Base-by-base conservation (phyloP, 2,888 invertebrate genomes). In the Colostygia pectinataria region DNA sequence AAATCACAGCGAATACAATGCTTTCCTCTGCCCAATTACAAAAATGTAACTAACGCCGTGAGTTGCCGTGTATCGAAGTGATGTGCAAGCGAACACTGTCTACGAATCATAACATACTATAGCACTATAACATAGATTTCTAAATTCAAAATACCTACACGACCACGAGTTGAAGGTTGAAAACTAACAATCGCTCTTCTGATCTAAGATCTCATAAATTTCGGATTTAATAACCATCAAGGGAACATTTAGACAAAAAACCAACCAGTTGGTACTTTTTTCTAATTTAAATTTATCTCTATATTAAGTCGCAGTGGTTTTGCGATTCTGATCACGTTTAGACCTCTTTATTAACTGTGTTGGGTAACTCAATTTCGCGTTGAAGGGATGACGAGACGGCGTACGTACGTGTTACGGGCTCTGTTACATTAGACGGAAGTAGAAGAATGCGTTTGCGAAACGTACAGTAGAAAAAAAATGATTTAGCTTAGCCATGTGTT, bases 291-390 rank as follows among this genome's bases (percentile, higher is more conserved):
- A 71, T 66, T 63, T 66, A 61, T n/a, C 63, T 66, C 67, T 65
- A 65, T 71, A 71, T 61, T 65, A 59, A 73, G 65, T 64, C 57
- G 43, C 24, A 23, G 59, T 63, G 53, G 63, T 61, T 63, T 81
- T 71, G 66, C 56, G 59, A 83, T 71, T 80, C 83, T 45, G 66
- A 59, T 66, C 83, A 83, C 83, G 83, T 68, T 59, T 74, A 66
- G 66, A 65, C 70, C 80, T 81, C 82, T 81, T 81, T 83, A 83
- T 83, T 83, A 83, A 82, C 82, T 81, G 76, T 72, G 79, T 79
- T 77, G 80, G 80, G 81, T 80, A 82, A 83, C 83, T 83, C 83
- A 82, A 82, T 83, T 83, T 82, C 71, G 75, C 75, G 71, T 74
- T 76, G 80, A 80, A 82, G 78, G 83, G 79, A 82, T 82, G 82